Evolutionary conservation across 2,113 vertebrate species (phyloP).

Genomic region (Odontophorus gujanensis): DNA sequence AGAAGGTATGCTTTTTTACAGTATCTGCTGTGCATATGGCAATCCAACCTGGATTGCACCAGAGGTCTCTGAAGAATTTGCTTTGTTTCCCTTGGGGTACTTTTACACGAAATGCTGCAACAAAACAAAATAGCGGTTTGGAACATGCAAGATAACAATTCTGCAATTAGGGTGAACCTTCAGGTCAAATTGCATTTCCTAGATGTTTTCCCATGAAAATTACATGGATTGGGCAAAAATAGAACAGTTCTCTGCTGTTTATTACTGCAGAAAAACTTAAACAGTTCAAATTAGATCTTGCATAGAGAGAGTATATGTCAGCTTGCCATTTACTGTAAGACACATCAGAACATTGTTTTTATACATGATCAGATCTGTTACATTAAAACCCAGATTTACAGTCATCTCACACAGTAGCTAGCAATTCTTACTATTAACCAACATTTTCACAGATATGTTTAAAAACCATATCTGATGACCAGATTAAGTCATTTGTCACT

Average conservation of each 20-base stretch:
- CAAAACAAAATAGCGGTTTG: not conserved
- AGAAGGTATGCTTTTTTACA: not conserved
- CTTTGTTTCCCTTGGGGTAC: not conserved
- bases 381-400: not conserved
- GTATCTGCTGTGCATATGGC: not conserved
- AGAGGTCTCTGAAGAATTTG: conserved; percentile 61
- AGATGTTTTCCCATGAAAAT: not conserved
- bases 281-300: not conserved
- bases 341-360: not conserved
- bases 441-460: not conserved
- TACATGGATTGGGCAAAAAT: not conserved
- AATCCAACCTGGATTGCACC: conserved; percentile 29
- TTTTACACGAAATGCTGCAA: not conserved
- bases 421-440: not conserved
- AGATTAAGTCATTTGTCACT: not conserved
- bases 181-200: not conserved
- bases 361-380: not conserved
- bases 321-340: not conserved
- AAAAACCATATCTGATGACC: not conserved
- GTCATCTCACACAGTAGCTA: not conserved
- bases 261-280: not conserved
- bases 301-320: not conserved
- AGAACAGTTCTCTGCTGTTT: not conserved
- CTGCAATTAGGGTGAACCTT: not conserved
- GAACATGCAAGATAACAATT: not conserved